Evolutionary conservation across 1,140 invertebrate species (phyloP).

Genomic region (Euura saliciscinereae): DNA sequence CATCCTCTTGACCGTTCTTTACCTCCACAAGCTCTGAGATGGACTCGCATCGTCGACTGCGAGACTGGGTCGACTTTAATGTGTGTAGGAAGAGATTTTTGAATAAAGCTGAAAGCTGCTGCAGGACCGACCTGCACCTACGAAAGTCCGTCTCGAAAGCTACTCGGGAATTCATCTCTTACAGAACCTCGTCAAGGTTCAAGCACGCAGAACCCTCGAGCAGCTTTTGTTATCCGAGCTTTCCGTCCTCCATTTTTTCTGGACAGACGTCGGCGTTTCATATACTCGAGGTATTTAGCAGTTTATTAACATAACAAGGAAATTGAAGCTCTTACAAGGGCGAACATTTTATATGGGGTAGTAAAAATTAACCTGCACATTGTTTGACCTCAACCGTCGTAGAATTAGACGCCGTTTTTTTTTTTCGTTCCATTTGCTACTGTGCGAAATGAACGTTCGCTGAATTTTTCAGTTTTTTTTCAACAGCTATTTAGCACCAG

Average conservation of each 20-base stretch:
- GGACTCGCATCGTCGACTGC: not conserved
- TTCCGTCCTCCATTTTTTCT: not conserved
- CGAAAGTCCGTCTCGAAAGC: not conserved
- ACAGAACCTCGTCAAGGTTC: not conserved
- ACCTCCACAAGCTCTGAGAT: not conserved
- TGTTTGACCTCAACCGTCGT: no score
- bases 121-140: not conserved
- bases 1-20: not conserved
- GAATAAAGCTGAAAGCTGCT: not conserved
- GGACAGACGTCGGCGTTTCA: not conserved
- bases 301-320: not conserved
- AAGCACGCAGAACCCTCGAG: not conserved
- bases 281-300: not conserved
- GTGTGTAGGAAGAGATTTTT: not conserved
- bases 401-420: no score
- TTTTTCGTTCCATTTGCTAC: no score
- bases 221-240: slow-evolving; percentile 1
- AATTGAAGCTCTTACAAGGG: no score
- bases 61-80: not conserved
- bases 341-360: no score
- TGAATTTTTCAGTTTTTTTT: no score
- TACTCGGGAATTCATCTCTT: not conserved
- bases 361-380: no score
- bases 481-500: no score
- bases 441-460: no score